Evolutionary conservation across 1,140 invertebrate species (phyloP).

Genomic region (Lepidurus apus): DNA sequence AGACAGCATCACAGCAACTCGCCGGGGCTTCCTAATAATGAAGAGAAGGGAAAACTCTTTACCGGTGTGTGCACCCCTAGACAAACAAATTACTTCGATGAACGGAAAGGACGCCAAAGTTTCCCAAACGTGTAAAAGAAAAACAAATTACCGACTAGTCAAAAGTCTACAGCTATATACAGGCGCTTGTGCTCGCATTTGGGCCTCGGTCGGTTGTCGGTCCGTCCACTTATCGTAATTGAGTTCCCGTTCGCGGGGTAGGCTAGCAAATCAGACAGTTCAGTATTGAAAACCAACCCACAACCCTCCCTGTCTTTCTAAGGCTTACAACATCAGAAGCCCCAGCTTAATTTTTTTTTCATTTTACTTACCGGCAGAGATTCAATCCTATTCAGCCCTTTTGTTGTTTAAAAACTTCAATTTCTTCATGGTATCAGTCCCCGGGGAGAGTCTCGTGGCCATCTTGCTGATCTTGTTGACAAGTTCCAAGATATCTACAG

Average conservation of each 20-base stretch:
- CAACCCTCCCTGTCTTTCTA: not conserved
- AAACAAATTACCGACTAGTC: not conserved
- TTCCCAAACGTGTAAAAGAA: not conserved
- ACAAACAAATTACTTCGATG: slow-evolving; percentile 15
- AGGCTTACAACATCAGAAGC: not conserved
- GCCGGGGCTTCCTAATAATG: not conserved
- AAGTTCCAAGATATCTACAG: too few species aligned
- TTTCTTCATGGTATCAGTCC: too few species aligned
- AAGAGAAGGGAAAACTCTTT: not conserved
- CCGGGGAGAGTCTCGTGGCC: too few species aligned
- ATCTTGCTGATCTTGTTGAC: too few species aligned
- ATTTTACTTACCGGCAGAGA: too few species aligned
- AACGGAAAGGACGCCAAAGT: not conserved
- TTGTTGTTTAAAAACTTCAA: too few species aligned
- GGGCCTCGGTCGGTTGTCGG: not conserved
- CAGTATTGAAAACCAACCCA: not conserved
- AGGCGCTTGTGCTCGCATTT: not conserved
- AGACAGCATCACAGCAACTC: not conserved
- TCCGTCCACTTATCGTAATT: slow-evolving; percentile 15
- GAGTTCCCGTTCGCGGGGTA: not conserved
- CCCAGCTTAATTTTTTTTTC: too few species aligned
- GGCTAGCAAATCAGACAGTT: not conserved
- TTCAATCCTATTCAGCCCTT: too few species aligned
- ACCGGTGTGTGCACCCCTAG: not conserved
- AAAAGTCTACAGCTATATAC: slow-evolving; percentile 1